Conservation (phyloP, 2,113 vertebrate genomes). For the Raphicerus campestris region DNA sequence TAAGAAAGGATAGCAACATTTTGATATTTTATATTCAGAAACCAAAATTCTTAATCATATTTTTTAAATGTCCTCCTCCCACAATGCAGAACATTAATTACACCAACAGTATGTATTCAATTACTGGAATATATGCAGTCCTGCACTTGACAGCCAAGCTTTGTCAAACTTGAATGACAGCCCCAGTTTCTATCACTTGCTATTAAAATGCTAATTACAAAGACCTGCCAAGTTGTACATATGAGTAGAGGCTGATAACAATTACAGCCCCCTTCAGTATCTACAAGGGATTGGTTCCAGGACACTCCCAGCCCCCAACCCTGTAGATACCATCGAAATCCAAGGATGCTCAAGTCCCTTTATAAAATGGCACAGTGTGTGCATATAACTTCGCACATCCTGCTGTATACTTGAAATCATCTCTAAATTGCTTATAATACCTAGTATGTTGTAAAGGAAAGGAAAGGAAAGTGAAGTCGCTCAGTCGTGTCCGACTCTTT, state of each 20-base stretch:
- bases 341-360: not conserved
- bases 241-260: conserved; percentile 58
- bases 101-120: not conserved
- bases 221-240: conserved; percentile 10
- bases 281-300: not conserved
- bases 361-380: not conserved
- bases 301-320: not conserved
- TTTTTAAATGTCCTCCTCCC: conserved; percentile 28
- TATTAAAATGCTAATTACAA: conserved; percentile 66
- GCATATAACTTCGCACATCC: not conserved
- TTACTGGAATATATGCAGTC: not conserved
- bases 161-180: conserved; percentile 56
- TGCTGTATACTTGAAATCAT: not conserved
- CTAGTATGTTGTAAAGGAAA: not conserved
- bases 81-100: conserved; percentile 47
- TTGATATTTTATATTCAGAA: conserved; percentile 40
- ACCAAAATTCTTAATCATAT: conserved; percentile 55
- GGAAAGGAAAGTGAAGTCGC: too few relatives aligned
- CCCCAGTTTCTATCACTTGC: conserved; percentile 43
- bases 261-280: not conserved
- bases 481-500: too few relatives aligned
- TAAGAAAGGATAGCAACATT: not conserved
- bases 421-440: not conserved
- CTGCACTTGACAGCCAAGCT: conserved; percentile 29
- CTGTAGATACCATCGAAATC: not conserved